Evolutionary conservation across 2,888 invertebrate species (phyloP).

Genomic region (Miltochrista miniata): DNA sequence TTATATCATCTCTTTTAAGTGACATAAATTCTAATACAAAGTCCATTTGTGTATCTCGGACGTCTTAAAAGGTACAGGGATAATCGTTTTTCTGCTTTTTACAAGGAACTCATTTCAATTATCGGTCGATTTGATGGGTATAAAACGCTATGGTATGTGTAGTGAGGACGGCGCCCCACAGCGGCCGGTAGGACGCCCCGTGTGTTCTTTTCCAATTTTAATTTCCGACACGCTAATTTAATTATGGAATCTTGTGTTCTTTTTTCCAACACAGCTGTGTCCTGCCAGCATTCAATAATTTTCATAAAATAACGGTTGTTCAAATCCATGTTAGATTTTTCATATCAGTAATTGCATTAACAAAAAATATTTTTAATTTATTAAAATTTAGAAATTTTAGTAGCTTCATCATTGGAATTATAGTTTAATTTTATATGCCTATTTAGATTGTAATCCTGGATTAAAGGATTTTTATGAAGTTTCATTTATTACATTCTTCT

Average conservation of each 20-base stretch:
- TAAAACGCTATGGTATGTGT: conserved; percentile 78
- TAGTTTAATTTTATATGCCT: conserved; percentile 33
- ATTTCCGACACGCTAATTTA: conserved; percentile 79
- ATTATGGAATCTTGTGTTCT: conserved; percentile 66
- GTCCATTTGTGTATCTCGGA: conserved; percentile 83
- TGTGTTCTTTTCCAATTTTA: conserved; percentile 64
- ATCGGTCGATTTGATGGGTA: conserved; percentile 80
- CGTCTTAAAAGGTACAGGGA: conserved; percentile 82
- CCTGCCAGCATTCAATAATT: conserved; percentile 65
- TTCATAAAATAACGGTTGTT: conserved; percentile 62
- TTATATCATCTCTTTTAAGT: conserved; percentile 81
- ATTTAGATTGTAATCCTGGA: conserved; percentile 31
- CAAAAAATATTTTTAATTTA: conserved; percentile 33
- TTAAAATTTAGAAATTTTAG: conserved; percentile 34
- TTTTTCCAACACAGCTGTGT: conserved; percentile 69
- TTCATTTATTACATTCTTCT: conserved; percentile 34
- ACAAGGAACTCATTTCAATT: conserved; percentile 84
- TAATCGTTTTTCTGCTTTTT: conserved; percentile 83
- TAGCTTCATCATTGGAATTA: conserved; percentile 37
- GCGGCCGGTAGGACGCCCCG: conserved; percentile 67
- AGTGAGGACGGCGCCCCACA: conserved; percentile 74
- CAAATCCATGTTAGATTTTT: conserved; percentile 35
- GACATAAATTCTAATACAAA: conserved; percentile 84
- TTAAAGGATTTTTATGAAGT: conserved; percentile 38
- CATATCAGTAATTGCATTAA: conserved; percentile 32